Evolutionary conservation across 2,113 vertebrate genomes (phyloP).

Genomic region (Suncus etruscus): DNA sequence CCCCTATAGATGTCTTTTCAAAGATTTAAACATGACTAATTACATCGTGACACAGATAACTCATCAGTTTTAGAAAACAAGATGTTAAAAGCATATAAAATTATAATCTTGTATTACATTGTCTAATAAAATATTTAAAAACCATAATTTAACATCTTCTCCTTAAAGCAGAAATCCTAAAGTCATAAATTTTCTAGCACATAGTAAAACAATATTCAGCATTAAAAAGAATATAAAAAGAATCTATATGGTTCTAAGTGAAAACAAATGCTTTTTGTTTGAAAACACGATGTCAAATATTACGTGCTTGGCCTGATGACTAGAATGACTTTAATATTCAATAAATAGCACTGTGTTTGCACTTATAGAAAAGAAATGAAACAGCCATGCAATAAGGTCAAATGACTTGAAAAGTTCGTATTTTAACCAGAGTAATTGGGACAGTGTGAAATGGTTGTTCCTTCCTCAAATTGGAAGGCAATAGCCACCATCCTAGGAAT

Average conservation of each 20-base stretch:
- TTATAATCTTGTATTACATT: conserved; percentile 25
- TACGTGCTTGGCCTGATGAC: background rate
- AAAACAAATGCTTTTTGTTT: conserved; percentile 49
- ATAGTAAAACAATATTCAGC: conserved; percentile 47
- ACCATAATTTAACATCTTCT: conserved; percentile 4
- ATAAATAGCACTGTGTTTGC: conserved; percentile 33
- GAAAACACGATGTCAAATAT: conserved; percentile 17
- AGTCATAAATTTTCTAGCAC: background rate
- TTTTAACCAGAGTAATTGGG: background rate
- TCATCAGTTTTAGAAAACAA: background rate
- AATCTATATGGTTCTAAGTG: conserved; percentile 57
- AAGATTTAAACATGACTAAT: conserved; percentile 33
- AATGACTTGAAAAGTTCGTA: conserved; percentile 56
- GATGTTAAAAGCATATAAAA: conserved; percentile 30
- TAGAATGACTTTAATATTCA: conserved; percentile 25
- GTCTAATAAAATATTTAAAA: background rate
- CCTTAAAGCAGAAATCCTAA: background rate
- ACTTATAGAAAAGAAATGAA: conserved; percentile 38
- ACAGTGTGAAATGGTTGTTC: too few species aligned
- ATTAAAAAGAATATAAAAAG: background rate
- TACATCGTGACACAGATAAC: background rate
- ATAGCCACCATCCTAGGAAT: too few species aligned
- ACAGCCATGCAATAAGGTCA: conserved; percentile 17
- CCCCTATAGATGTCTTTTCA: conserved; percentile 47
- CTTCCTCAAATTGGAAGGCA: too few species aligned